Evolutionary conservation across 2,888 invertebrate genomes (phyloP).

Genomic region (Masnerella sp.): DNA sequence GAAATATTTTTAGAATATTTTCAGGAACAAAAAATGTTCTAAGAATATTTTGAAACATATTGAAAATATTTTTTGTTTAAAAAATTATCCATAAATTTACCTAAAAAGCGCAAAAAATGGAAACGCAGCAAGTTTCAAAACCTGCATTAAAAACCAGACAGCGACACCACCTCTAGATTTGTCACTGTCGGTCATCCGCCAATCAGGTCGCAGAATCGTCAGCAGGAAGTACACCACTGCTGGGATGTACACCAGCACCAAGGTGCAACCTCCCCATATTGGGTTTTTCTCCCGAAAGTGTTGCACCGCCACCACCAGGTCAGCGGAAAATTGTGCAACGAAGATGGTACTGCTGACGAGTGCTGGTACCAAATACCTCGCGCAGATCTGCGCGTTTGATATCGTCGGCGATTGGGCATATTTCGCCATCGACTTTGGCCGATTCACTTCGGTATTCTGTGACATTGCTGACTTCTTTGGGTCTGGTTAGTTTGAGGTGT

Average conservation of each 20-base stretch:
- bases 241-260: slow-evolving; percentile 74
- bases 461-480: too few species aligned
- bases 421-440: slow-evolving; percentile 64
- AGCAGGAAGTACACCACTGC: slow-evolving; percentile 73
- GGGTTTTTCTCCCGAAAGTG: slow-evolving; percentile 82
- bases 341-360: slow-evolving; percentile 82
- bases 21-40: too few species aligned
- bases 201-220: slow-evolving; percentile 75
- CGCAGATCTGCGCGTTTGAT: slow-evolving; percentile 78
- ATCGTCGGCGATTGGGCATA: slow-evolving; percentile 72
- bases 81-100: too few species aligned
- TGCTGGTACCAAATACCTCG: slow-evolving; percentile 80
- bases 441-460: slow-evolving; percentile 55
- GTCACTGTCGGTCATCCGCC: slow-evolving; percentile 76
- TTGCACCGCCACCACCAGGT: slow-evolving; percentile 83
- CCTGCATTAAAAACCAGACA: slow-evolving; percentile 72
- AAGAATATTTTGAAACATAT: too few species aligned
- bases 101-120: slow-evolving; percentile 74
- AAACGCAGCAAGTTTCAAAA: slow-evolving; percentile 70
- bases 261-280: slow-evolving; percentile 77
- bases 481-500: too few species aligned
- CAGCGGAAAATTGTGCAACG: slow-evolving; percentile 83
- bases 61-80: too few species aligned
- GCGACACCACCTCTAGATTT: slow-evolving; percentile 68
- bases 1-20: too few species aligned